Evolutionary conservation across 2,888 invertebrate genomes (phyloP), one percentile per base, ranked within the genome.

Genomic region (Dysmachus trigonus): DNA sequence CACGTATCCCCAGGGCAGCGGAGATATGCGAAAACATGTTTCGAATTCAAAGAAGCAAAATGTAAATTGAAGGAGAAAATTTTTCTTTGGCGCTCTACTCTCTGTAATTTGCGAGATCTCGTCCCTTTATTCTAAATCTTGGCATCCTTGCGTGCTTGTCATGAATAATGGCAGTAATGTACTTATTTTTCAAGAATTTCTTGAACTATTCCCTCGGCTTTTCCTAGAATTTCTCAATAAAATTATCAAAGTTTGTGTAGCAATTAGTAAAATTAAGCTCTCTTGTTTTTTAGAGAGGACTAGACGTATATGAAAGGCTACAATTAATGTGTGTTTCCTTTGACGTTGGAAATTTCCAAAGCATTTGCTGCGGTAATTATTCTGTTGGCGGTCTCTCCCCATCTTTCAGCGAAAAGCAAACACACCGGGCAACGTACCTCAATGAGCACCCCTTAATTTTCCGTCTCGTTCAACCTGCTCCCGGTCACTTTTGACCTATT

Each of bases 401-500:
- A 3, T 7, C 27, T 79, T 35, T 77, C 15, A 79, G n/a, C 51
- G 10, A 62, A n/a, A 81, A 15, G 31, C 33, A 53, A 53, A 53
- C 62, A 62, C 33, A 10, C 30, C 30, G 2, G 10, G 18, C 62
- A 62, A 22, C 62, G 27, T 22, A 62, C 47, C 82, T 62, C 53
- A 31, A 35, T 35, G 33, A 41, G 38, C 18, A 27, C 51, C 81
- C 18, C 27, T 62, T 62, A 62, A 62, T 62, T 62, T 62, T 62
- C 62, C 62, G 62, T 62, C 27, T 27, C 62, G 53, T 27, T 83
- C 30, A 31, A 62, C 77, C 27, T 41, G 72, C 22, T 83, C 41
- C 41, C 83, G 72, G 83, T 83, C 83, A 83, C 51, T 22, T 47
- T 72, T 71, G 72, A 83, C 83, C 83, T 83, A 83, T 83, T 83